Conservation (phyloP, 2,888 invertebrate genomes). For the Elaeidobius kamerunicus region DNA sequence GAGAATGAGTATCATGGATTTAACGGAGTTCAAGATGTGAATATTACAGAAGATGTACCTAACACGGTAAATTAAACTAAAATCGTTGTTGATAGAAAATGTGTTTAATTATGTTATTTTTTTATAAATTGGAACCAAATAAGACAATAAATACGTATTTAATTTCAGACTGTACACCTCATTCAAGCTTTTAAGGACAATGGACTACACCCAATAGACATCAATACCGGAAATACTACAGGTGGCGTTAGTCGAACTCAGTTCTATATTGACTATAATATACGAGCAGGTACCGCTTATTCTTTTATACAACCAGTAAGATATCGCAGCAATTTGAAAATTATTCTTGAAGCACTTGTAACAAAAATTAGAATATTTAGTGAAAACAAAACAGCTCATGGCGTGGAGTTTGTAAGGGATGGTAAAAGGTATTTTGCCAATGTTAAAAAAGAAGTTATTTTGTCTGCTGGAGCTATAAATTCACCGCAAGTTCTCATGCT, state of each 20-base stretch:
- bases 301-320: slow-evolving; percentile 18
- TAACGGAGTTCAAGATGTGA: slow-evolving; percentile 2
- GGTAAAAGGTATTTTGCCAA: background rate
- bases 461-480: too few relatives aligned
- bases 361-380: slow-evolving; percentile 28
- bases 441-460: too few relatives aligned
- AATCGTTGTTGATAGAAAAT: too few relatives aligned
- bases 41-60: background rate
- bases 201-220: slow-evolving; percentile 13
- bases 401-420: slow-evolving; percentile 46
- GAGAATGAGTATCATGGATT: slow-evolving; percentile 9
- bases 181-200: slow-evolving; percentile 52
- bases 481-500: too few relatives aligned
- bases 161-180: background rate
- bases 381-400: slow-evolving; percentile 3
- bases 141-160: too few relatives aligned
- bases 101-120: too few relatives aligned
- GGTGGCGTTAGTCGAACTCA: slow-evolving; percentile 21
- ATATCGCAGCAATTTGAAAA: slow-evolving; percentile 42
- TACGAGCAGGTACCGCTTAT: slow-evolving; percentile 10
- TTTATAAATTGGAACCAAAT: too few relatives aligned
- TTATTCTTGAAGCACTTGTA: slow-evolving; percentile 53
- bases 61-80: background rate
- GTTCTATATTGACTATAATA: slow-evolving; percentile 20
- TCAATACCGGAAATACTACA: slow-evolving; percentile 17